Conservation (phyloP, 2,797 vertebrate genomes). For the Glossophaga mutica region DNA sequence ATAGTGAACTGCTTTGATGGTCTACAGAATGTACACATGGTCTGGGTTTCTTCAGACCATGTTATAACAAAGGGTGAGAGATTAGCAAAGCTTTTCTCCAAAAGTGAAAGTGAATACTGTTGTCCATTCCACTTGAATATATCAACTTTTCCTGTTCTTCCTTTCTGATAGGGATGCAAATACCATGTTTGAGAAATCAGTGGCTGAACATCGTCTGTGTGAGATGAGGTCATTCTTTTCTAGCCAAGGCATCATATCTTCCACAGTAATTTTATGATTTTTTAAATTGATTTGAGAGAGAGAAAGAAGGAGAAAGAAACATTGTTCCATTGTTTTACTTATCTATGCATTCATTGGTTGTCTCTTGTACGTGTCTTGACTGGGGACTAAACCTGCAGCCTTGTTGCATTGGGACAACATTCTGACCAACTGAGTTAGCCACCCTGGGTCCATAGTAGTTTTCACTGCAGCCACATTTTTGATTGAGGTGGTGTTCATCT, state of each 20-base stretch:
- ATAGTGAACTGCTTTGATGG: background rate
- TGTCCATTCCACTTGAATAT: background rate
- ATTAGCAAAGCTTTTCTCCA: background rate
- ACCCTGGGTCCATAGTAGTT: background rate
- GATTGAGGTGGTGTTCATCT: background rate
- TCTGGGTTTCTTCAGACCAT: background rate
- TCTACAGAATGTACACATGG: background rate
- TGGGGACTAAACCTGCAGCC: background rate
- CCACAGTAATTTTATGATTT: background rate
- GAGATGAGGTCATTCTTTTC: background rate
- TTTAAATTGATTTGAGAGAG: background rate
- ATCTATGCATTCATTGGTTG: background rate
- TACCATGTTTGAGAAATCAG: background rate
- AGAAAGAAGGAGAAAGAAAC: background rate
- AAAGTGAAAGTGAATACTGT: background rate
- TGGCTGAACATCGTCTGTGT: background rate
- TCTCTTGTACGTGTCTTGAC: background rate
- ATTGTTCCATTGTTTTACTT: background rate
- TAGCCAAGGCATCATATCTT: background rate
- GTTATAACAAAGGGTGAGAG: background rate
- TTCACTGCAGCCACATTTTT: background rate
- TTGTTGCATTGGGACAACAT: background rate
- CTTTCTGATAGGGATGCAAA: background rate
- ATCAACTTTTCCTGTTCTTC: background rate
- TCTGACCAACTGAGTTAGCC: background rate